Evolutionary conservation across 2,888 invertebrate species (phyloP), one percentile per base, ranked within the genome.

Genomic region (Aporophyla lueneburgensis): DNA sequence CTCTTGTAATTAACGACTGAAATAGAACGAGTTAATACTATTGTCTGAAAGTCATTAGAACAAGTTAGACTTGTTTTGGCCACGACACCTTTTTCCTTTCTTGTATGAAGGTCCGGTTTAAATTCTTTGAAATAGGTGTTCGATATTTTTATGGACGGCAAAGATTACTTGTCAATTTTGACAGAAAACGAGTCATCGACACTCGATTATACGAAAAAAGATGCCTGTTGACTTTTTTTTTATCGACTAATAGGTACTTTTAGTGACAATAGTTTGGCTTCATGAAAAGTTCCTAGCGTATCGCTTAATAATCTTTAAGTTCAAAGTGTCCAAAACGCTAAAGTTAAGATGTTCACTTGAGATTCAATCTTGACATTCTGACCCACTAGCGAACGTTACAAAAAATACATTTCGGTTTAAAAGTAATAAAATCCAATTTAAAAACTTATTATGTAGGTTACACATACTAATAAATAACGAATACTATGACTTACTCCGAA

Each of bases 1-100:
- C 81, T 70, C 24, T 53, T 78, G 61, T 80, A 83, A 86, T 86
- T 85, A 78, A 71, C 62, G 54, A 71, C n/a, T 59, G 56, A n/a
- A 68, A 76, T 74, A 76, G 62, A 63, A 78, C 68, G 33, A 78
- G 61, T 63, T 78, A 68, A 68, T 73, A 56, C 61, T 56, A 63
- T 71, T 79, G 74, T 76, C 65, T 77, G 40, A n/a, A 61, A 73
- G 46, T 74, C 69, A 81, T 74, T 59, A 68, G 33, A 51, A 51
- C 54, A 24, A 67, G 51, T 63, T 63, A 19, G 33, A 72, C 62
- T 58, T 7, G 71, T 61, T 81, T 71, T 54, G n/a, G 65, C 62
- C 16, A 59, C 24, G 51, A 27, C 43, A 53, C 33, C 24, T 40
- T 33, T 58, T 10, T 16, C 51, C 27, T 61, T 46, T 75, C 14